Percentiles rank a stretch among this genome's conserved stretches.
These are phyloP conservation scores for Actinernus sp. DNA, from an alignment of 92 coral and sea anemone genomes.

Conservation along the genomic window DNA sequence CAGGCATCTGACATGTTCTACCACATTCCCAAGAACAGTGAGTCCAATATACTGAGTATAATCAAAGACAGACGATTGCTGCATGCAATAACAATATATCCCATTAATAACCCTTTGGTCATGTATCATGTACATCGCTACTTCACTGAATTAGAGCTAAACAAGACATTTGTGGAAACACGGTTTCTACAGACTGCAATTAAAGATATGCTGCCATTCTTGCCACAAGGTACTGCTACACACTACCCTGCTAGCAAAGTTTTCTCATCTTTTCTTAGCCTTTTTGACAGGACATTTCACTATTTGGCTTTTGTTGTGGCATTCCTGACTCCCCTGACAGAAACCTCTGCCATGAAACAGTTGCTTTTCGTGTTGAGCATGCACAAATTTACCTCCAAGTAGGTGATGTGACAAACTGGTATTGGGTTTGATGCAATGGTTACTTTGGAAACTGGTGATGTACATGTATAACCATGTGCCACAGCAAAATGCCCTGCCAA, in stretches of 20 bases:
- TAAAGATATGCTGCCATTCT: constrained; percentile 82
- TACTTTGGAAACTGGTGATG: too few species aligned
- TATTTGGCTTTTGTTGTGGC: neutral
- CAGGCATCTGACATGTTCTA: constrained; percentile 85
- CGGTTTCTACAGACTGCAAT: constrained; percentile 89
- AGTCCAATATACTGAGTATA: constrained; percentile 33
- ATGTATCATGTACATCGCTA: constrained; percentile 94
- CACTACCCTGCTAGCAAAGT: too few species aligned
- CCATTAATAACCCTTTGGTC: constrained; percentile 61
- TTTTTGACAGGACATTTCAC: too few species aligned
- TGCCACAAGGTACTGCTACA: constrained; percentile 99
- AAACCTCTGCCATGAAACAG: too few species aligned
- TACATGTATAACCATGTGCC: too few species aligned
- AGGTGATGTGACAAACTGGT: too few species aligned
- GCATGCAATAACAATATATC: constrained; percentile 66
- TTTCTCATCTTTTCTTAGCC: too few species aligned
- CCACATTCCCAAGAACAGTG: constrained; percentile 54
- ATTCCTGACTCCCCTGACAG: neutral
- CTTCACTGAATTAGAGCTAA: constrained; percentile 88
- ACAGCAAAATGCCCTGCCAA: too few species aligned
- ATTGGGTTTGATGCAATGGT: too few species aligned
- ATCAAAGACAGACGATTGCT: constrained; percentile 71
- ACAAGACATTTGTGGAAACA: constrained; percentile 91
- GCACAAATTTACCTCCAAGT: too few species aligned
- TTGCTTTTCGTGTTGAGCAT: too few species aligned